Conservation (phyloP, 2,797 vertebrate species). For the Clarias pachynema region DNA sequence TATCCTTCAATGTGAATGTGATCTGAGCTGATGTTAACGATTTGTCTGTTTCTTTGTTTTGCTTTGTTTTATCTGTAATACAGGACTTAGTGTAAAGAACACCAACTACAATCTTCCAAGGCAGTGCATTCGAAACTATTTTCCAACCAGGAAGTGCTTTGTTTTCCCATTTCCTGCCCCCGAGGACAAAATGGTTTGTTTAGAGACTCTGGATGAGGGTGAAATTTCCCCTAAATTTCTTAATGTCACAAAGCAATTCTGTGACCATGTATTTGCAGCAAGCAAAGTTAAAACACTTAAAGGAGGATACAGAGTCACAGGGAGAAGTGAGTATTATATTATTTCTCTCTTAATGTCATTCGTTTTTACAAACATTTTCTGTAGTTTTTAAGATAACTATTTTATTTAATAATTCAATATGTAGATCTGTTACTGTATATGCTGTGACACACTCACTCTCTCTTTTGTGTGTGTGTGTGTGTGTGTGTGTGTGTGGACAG, state of each 20-base stretch:
- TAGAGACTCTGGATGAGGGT: constrained; percentile 55
- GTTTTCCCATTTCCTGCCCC: constrained; percentile 63
- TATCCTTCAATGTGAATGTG: no score
- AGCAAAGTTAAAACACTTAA: constrained; percentile 62
- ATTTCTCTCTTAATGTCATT: background rate
- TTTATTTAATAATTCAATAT: background rate
- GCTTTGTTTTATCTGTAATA: background rate
- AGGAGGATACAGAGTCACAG: constrained; percentile 59
- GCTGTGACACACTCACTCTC: background rate
- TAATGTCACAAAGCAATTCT: constrained; percentile 47
- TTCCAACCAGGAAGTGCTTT: constrained; percentile 70
- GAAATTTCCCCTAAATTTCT: constrained; percentile 53
- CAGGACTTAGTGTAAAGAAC: constrained; percentile 46
- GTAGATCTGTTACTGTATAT: background rate
- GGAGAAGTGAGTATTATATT: constrained; percentile 54
- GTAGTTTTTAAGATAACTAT: background rate
- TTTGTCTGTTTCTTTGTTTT: no score
- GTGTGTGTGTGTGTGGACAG: constrained; percentile 47
- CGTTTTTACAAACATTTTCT: background rate
- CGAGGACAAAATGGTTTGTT: constrained; percentile 46
- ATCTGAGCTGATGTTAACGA: no score
- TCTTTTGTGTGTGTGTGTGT: no score
- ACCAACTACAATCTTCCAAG: constrained; percentile 62
- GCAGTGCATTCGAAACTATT: constrained; percentile 68
- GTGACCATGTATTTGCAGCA: constrained; percentile 44